A percentile compares a stretch with the other conserved stretches of the same genome.
These are phyloP conservation scores for Sciurus niger DNA, from an alignment of 2,113 vertebrate species.

Conservation along the genomic window DNA sequence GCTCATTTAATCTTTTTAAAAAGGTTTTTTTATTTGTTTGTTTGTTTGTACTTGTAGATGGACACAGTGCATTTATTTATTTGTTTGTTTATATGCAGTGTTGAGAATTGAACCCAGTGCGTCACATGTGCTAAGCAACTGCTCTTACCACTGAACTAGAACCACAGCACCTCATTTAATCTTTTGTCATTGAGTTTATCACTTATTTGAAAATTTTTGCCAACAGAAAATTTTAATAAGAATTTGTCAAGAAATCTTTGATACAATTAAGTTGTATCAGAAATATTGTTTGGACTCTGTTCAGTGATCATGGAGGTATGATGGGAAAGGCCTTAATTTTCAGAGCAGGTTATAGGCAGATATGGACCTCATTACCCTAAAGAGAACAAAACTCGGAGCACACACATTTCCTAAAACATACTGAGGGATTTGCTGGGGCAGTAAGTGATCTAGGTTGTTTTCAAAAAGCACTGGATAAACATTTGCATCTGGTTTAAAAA, in stretches of 20 bases:
- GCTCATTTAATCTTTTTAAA: no score
- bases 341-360: not conserved
- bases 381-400: not conserved
- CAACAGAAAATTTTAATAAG: not conserved
- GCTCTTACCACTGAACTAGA: no score
- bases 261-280: constrained; percentile 4
- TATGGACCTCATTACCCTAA: not conserved
- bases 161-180: no score
- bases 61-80: no score
- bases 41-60: no score
- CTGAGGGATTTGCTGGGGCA: not conserved
- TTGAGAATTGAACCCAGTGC: no score
- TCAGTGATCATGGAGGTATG: not conserved
- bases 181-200: not conserved
- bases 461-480: constrained; percentile 31
- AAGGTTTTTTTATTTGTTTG: no score
- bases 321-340: constrained; percentile 2
- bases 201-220: constrained; percentile 13
- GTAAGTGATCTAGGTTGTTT: constrained; percentile 13
- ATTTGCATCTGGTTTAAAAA: constrained; percentile 27
- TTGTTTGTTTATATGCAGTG: no score
- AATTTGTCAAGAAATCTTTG: constrained; percentile 40
- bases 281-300: not conserved
- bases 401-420: not conserved
- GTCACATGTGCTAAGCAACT: no score